A percentile compares a stretch with the other conserved stretches of the same genome.
phyloP scores from a whole-genome alignment of 2,113 vertebrate species.

The Tetrax tetrax region DNA sequence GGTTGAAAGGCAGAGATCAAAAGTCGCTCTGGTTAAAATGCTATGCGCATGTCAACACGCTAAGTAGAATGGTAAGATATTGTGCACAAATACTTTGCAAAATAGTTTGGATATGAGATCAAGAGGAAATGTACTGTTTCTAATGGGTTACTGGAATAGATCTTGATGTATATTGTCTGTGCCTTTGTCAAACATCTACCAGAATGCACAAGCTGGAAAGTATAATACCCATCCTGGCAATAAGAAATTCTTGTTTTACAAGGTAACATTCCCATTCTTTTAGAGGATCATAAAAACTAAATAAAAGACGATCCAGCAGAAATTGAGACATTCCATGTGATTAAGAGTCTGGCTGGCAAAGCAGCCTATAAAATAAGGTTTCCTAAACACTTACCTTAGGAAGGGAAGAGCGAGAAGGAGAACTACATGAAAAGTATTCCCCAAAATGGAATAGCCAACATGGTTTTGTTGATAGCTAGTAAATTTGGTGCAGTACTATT shows the following conservation, averaged over 20 bases:
- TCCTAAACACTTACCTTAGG: neutral
- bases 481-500: neutral
- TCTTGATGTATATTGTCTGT: neutral
- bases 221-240: neutral
- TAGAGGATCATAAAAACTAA: constrained; percentile 21
- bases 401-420: neutral
- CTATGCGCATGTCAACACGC: neutral
- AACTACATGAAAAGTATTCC: neutral
- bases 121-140: neutral
- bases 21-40: constrained; percentile 45
- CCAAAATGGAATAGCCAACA: neutral
- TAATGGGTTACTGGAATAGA: neutral
- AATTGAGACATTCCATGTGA: neutral
- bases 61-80: neutral
- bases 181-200: neutral
- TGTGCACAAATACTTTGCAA: neutral
- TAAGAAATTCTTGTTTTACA: constrained; percentile 9
- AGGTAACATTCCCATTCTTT: neutral
- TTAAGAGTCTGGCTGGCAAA: neutral
- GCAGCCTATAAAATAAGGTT: neutral
- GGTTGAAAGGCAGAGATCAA: constrained; percentile 39
- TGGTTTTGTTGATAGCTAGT: neutral
- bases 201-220: neutral
- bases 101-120: neutral
- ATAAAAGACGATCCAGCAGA: neutral